Evolutionary conservation across 2,888 invertebrate species (phyloP).

Genomic region (Lordiphosa fenestrarum): DNA sequence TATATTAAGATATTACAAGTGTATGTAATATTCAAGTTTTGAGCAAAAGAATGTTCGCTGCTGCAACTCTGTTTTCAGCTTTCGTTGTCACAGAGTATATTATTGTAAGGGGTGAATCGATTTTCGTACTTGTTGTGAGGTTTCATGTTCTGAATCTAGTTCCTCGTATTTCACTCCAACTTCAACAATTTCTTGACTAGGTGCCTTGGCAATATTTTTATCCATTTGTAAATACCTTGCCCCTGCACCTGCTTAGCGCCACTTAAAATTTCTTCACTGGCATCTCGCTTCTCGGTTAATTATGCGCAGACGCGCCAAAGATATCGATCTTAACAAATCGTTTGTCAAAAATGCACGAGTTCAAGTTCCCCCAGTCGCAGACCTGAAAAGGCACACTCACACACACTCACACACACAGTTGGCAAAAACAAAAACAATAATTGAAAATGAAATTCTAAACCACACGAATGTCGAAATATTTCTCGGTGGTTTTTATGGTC

Average conservation of each 20-base stretch:
- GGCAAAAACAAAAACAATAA: constrained; percentile 31
- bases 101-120: no score
- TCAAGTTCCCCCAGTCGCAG: constrained; percentile 11
- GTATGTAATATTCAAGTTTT: no score
- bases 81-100: no score
- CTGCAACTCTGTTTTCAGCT: no score
- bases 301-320: constrained; percentile 71
- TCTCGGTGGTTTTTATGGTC: constrained; percentile 38
- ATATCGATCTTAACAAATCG: constrained; percentile 74
- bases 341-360: constrained; percentile 61
- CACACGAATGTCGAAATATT: constrained; percentile 72
- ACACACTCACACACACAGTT: neutral
- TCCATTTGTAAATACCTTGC: neutral
- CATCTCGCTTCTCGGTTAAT: constrained; percentile 43
- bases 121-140: no score
- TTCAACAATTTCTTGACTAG: no score
- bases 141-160: no score
- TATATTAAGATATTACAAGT: no score
- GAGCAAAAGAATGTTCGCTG: no score
- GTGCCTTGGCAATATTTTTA: no score
- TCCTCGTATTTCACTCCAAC: no score
- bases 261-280: constrained; percentile 41
- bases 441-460: constrained; percentile 73
- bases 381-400: constrained; percentile 20
- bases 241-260: constrained; percentile 54